Percentiles rank a stretch among this genome's conserved stretches.
phyloP scores from a whole-genome alignment of 2,797 vertebrate species.

The Micrastur ruficollis region DNA sequence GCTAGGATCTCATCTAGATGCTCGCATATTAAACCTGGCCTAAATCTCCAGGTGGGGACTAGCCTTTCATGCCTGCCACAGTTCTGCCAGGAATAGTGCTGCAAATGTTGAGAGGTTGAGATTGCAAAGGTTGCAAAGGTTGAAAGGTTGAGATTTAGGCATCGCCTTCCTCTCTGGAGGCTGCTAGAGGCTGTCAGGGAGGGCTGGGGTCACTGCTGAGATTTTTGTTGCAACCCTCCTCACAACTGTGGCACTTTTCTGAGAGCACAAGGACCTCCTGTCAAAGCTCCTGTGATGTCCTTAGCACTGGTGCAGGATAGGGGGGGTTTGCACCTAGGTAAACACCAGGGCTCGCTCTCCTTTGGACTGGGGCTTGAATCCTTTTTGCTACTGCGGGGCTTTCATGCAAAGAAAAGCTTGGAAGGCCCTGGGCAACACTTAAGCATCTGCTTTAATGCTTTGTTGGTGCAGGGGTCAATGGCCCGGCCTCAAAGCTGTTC shows the following conservation, averaged over 20 bases:
- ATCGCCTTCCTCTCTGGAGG: background rate
- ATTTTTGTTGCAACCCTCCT: background rate
- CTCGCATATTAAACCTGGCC: background rate
- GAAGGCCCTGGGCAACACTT: background rate
- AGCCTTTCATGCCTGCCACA: background rate
- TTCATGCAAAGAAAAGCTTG: background rate
- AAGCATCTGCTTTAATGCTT: background rate
- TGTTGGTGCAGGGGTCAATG: background rate
- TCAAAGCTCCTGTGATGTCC: background rate
- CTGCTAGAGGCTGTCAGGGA: rapidly evolving
- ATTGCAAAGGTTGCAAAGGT: too few relatives aligned
- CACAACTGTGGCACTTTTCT: background rate
- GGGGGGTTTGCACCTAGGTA: background rate
- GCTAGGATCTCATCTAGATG: background rate
- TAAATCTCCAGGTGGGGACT: background rate
- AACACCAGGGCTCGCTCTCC: background rate
- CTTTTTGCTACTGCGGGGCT: background rate
- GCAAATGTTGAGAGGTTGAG: background rate
- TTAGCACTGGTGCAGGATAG: background rate
- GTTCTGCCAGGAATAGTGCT: background rate
- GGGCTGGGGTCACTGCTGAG: background rate
- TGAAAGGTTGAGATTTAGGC: background rate
- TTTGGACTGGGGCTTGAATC: background rate
- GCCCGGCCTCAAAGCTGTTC: background rate
- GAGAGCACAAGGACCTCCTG: background rate